These are phyloP conservation scores for Megalopta genalis DNA, from an alignment of 1,140 invertebrate species.

Conservation along the genomic window DNA sequence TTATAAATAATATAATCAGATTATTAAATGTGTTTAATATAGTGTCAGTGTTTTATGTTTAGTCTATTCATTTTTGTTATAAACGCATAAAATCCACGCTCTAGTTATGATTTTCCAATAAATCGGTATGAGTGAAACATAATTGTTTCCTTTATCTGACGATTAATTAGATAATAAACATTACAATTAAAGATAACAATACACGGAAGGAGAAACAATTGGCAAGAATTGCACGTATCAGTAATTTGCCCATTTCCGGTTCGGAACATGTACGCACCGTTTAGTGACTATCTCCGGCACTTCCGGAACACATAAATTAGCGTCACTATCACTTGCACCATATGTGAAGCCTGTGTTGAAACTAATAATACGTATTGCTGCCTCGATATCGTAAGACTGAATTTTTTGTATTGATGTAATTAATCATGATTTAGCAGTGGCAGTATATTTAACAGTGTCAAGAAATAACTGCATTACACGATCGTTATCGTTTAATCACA, in stretches of 20 bases:
- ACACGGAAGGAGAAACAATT: not conserved
- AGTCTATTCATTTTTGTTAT: no score
- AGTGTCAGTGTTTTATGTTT: no score
- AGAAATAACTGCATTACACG: conserved; percentile 1
- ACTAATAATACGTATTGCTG: conserved; percentile 36
- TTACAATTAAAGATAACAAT: not conserved
- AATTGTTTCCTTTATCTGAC: not conserved
- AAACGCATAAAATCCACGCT: no score
- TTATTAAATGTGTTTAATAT: no score
- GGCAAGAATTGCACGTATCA: not conserved
- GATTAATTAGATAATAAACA: not conserved
- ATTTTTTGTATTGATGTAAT: conserved; percentile 13
- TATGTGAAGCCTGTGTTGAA: conserved; percentile 23
- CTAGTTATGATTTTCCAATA: not conserved
- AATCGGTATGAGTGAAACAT: not conserved
- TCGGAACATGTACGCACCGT: conserved; percentile 39
- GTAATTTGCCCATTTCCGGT: conserved; percentile 41
- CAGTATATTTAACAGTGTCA: not conserved
- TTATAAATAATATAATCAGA: no score
- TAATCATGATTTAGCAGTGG: not conserved
- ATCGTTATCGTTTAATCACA: not conserved
- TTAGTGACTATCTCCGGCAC: conserved; percentile 55
- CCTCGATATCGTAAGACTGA: conserved; percentile 29
- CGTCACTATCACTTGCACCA: conserved; percentile 49
- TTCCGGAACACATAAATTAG: conserved; percentile 43